Evolutionary conservation across 2,113 vertebrate genomes (phyloP).

Genomic region (Toxotes jaculatrix): DNA sequence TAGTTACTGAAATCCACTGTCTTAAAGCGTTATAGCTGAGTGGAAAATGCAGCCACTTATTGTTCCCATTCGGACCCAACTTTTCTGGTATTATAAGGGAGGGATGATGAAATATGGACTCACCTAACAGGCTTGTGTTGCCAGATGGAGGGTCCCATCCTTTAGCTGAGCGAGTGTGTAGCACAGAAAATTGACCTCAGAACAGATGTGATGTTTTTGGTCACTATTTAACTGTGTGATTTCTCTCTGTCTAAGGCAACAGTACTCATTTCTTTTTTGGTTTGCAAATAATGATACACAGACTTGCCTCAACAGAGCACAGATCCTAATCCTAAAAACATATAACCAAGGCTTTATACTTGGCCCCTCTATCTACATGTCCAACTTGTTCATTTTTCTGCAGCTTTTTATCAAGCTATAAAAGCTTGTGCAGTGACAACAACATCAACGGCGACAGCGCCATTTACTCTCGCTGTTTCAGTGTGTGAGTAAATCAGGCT

Average conservation of each 20-base stretch:
- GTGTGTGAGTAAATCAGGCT: slow-evolving; percentile 13
- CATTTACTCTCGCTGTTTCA: background rate
- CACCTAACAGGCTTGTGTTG: background rate
- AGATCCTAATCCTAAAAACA: slow-evolving; percentile 45
- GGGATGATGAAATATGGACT: background rate
- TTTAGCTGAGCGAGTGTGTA: background rate
- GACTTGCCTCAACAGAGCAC: background rate
- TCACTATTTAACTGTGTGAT: background rate
- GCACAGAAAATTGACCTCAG: background rate
- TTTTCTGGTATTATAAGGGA: background rate
- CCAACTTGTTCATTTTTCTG: background rate
- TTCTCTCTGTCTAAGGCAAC: background rate
- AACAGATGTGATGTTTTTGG: background rate
- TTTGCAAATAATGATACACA: slow-evolving; percentile 13
- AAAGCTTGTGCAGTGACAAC: slow-evolving; percentile 15
- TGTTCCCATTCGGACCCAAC: background rate
- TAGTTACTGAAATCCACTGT: background rate
- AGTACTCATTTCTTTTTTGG: background rate
- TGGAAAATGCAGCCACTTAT: background rate
- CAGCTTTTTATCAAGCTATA: slow-evolving; percentile 12
- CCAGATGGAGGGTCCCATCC: background rate
- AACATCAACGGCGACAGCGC: background rate
- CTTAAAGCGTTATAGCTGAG: background rate
- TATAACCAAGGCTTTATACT: slow-evolving; percentile 28
- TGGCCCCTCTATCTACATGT: slow-evolving; percentile 35